Base-by-base conservation (phyloP, 2,797 vertebrate species). In the Heliangelus exortis region DNA sequence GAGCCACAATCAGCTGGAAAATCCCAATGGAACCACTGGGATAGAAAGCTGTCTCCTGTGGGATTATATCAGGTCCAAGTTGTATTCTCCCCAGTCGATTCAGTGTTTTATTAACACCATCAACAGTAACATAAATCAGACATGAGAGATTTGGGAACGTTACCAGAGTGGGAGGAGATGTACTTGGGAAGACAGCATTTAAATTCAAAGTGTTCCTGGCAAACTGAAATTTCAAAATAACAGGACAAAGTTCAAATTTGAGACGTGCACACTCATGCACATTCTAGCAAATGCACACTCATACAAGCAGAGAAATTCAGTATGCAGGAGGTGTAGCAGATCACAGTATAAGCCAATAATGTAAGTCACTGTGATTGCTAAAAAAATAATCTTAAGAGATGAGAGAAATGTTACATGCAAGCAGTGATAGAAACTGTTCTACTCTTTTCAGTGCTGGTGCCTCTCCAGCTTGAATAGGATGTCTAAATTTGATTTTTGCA, bases 261-360 rank as follows among this genome's bases (percentile, higher is more conserved):
- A 53, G 53, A 25, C 0, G 1, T 9, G 43, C 8, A 54, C 0
- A 41, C 39, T 41, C 39, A 41, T 41, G 39, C 39, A 41, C 39
- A 41, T 41, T 41, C 12, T 41, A 14, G 23, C 57, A 85, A 91
- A 68, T 8, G 25, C 19, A 12, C 23, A 12, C 23, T 73, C 17
- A 21, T 29, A 58, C 8, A 36, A 33, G 33, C 17, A 36, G 31
- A 61, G 31, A 17, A 61, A 15, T 19, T 65, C 50, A 10, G 29
- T 6, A 26, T 53, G 77, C 71, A 90, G 74, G 55, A 75, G 62
- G 25, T 19, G n/a, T 7, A 68, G 61, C 3, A 0, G 36, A 57
- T 61, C 50, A 26, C 51, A 36, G 19, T 15, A 13, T 0, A 0
- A 89, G 36, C 51, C 67, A 66, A 53, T 43, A 57, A 9, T 6